A percentile compares a stretch with the other conserved stretches of the same genome.
These are phyloP conservation scores for Mormyrops boulengeri DNA, from an alignment of 2,797 vertebrate genomes.

Conservation along the genomic window DNA sequence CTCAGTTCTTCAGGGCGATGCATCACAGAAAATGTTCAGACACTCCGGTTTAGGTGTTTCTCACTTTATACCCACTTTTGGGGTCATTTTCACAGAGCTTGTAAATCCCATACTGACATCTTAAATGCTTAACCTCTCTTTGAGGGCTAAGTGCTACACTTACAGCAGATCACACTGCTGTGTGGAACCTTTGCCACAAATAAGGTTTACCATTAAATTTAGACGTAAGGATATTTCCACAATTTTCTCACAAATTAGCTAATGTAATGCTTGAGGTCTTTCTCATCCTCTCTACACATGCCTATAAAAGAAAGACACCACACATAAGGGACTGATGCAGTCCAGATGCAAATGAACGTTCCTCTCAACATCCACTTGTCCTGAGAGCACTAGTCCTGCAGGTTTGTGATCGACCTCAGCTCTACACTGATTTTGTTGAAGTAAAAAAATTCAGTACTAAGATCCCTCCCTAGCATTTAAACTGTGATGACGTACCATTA, in stretches of 20 bases:
- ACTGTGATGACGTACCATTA: slow-evolving; percentile 43
- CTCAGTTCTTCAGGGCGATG: background rate
- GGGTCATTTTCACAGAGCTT: background rate
- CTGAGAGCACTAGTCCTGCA: background rate
- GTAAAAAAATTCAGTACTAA: background rate
- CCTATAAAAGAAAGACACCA: background rate
- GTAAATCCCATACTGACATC: background rate
- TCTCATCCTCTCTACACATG: background rate
- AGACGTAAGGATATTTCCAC: background rate
- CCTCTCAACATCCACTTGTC: background rate
- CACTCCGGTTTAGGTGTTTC: background rate
- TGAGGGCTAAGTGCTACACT: background rate
- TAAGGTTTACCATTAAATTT: background rate
- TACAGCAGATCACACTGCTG: background rate
- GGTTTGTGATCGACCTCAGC: background rate
- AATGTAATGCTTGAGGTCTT: background rate
- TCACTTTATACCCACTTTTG: background rate
- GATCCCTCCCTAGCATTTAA: background rate
- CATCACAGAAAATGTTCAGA: background rate
- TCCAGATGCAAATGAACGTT: background rate
- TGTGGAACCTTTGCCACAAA: background rate
- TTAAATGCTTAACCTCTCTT: background rate
- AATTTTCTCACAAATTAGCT: background rate
- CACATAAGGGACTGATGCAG: background rate
- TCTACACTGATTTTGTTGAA: background rate